These are phyloP conservation scores for Harpegnathos saltator DNA, from an alignment of 1,140 invertebrate genomes.

Conservation along the genomic window DNA sequence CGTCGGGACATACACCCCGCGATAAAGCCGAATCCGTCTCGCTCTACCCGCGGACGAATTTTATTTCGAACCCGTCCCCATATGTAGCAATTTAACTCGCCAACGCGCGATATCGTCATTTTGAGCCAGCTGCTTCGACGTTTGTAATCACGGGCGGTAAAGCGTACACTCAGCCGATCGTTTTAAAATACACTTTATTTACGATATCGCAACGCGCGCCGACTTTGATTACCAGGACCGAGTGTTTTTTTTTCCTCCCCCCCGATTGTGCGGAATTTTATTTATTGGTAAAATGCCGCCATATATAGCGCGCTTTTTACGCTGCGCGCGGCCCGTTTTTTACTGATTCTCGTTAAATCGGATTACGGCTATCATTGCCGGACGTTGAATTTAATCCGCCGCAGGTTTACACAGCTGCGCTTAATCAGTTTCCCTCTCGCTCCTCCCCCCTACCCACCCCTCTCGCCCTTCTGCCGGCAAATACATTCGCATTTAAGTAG, in stretches of 20 bases:
- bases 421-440: slow-evolving; percentile 55
- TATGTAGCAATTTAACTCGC: slow-evolving; percentile 58
- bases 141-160: slow-evolving; percentile 65
- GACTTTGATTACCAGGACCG: slow-evolving; percentile 45
- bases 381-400: slow-evolving; percentile 31
- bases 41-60: slow-evolving; percentile 42
- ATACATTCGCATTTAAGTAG: slow-evolving; percentile 51
- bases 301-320: slow-evolving; percentile 38
- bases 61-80: slow-evolving; percentile 69
- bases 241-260: background rate
- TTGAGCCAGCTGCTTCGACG: slow-evolving; percentile 65
- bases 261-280: slow-evolving; percentile 35
- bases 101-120: slow-evolving; percentile 50
- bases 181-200: slow-evolving; percentile 70
- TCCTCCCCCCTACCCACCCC: too few species aligned
- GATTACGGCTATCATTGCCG: slow-evolving; percentile 62
- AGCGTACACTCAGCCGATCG: slow-evolving; percentile 38
- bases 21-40: slow-evolving; percentile 68
- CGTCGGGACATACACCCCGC: slow-evolving; percentile 24
- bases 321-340: slow-evolving; percentile 26
- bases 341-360: slow-evolving; percentile 57
- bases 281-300: slow-evolving; percentile 41
- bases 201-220: slow-evolving; percentile 61
- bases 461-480: background rate
- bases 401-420: slow-evolving; percentile 51